Conservation (phyloP, 1,140 invertebrate species). For the Steinernema khuongi region DNA sequence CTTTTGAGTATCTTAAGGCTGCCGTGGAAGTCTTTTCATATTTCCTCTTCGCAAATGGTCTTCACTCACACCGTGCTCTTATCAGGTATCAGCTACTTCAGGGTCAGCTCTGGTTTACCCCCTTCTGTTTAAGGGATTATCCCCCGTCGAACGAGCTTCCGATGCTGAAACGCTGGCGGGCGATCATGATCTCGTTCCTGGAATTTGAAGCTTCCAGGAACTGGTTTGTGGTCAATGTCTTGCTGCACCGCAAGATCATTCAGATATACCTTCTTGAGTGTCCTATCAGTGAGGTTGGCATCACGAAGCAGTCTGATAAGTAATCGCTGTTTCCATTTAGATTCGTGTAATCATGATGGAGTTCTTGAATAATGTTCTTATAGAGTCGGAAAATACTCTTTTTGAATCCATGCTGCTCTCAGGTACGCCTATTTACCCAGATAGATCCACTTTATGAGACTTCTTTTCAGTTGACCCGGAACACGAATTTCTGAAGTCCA, state of each 20-base stretch:
- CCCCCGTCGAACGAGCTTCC: no score
- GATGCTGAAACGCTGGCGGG: background rate
- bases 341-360: background rate
- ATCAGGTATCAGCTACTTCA: background rate
- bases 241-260: background rate
- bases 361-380: background rate
- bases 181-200: background rate
- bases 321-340: background rate
- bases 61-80: background rate
- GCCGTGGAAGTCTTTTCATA: background rate
- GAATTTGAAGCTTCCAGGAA: background rate
- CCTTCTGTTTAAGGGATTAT: no score
- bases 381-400: background rate
- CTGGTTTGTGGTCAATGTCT: background rate
- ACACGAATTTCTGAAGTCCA: background rate
- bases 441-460: background rate
- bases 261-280: background rate
- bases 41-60: background rate
- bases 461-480: background rate
- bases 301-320: background rate
- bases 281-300: no score
- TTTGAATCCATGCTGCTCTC: background rate
- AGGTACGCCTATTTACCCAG: background rate
- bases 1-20: background rate
- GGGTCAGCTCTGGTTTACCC: no score